Percentiles rank a stretch among this genome's conserved stretches.
Evolutionary conservation across 2,797 vertebrate species (phyloP).

Genomic region (Allobates femoralis): DNA sequence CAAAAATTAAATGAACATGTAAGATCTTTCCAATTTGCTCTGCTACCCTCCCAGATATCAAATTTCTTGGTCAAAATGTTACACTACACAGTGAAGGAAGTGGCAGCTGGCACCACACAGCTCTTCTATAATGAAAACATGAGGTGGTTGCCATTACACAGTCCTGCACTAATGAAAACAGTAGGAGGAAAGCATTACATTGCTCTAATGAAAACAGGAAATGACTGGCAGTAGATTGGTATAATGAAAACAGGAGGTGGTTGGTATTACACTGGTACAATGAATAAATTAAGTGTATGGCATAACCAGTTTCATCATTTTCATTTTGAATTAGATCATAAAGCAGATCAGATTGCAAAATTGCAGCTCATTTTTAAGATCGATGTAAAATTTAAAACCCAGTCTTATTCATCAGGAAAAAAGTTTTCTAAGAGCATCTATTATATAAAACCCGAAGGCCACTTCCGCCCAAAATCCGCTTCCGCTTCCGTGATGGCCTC

Average conservation of each 20-base stretch:
- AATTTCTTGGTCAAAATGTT: conserved; percentile 70
- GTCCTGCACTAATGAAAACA: conserved; percentile 85
- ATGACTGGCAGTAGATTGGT: conserved; percentile 79
- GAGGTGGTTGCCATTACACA: conserved; percentile 81
- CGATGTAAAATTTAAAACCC: neutral
- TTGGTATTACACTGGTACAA: conserved; percentile 71
- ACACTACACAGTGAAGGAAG: conserved; percentile 76
- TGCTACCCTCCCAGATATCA: neutral
- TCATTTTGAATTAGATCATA: conserved; percentile 27
- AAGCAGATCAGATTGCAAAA: neutral
- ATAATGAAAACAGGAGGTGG: conserved; percentile 83
- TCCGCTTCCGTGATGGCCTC: no score
- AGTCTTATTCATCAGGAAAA: neutral
- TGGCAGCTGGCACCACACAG: conserved; percentile 81
- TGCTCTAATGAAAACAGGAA: conserved; percentile 85
- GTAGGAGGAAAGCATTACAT: conserved; percentile 79
- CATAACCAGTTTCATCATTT: conserved; percentile 61
- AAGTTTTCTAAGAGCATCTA: neutral
- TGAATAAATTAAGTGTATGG: conserved; percentile 76
- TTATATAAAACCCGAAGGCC: no score
- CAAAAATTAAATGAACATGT: neutral
- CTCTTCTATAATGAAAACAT: conserved; percentile 83
- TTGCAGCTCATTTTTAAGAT: conserved; percentile 19
- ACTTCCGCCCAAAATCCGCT: no score
- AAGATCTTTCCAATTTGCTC: neutral